Conservation (phyloP, 2,113 vertebrate genomes). For the Erythrolamprus reginae region DNA sequence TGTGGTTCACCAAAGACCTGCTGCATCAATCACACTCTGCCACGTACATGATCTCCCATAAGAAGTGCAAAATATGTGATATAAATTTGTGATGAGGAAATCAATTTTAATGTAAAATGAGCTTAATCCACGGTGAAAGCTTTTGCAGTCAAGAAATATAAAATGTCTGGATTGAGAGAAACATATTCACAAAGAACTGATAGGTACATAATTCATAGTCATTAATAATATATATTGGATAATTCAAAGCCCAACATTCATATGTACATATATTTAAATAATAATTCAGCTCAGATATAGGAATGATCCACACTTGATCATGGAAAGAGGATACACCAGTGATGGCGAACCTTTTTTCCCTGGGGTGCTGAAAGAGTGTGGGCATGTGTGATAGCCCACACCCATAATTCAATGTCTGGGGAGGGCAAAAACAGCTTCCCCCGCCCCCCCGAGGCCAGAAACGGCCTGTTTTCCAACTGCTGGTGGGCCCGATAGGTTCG, state of each 20-base stretch:
- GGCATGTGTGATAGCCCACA: no score
- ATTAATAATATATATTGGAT: neutral
- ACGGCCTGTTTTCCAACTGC: no score
- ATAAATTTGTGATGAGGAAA: neutral
- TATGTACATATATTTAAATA: neutral
- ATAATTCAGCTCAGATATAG: neutral
- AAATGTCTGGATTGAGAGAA: neutral
- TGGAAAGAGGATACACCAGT: neutral
- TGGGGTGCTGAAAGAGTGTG: no score
- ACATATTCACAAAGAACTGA: neutral
- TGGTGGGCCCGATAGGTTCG: no score
- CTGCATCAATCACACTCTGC: neutral
- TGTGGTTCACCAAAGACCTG: neutral
- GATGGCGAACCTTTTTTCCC: no score
- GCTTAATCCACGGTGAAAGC: neutral
- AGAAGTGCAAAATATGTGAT: neutral
- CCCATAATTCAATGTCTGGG: no score
- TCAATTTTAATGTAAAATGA: neutral
- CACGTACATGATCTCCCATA: neutral
- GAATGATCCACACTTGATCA: neutral
- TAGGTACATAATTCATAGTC: neutral
- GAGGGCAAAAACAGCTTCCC: no score
- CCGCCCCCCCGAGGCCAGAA: no score
- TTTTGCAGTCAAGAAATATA: neutral
- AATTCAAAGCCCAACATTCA: neutral